Evolutionary conservation across 2,113 vertebrate genomes (phyloP).

Genomic region (Nothobranchius furzeri): DNA sequence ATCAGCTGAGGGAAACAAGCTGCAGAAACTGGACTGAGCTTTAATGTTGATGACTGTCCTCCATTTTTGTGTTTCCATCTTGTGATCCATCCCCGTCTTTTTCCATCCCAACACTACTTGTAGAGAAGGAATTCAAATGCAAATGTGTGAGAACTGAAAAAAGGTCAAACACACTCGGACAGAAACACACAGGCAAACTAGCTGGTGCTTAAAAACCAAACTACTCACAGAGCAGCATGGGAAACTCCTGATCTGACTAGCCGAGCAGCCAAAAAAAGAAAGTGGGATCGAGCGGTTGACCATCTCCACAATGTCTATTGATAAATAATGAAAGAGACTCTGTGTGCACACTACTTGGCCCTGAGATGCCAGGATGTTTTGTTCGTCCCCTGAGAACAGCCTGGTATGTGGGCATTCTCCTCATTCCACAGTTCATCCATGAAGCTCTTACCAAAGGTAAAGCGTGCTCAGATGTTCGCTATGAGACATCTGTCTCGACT

Average conservation of each 20-base stretch:
- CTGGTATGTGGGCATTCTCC: constrained; percentile 82
- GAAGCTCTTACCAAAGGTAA: constrained; percentile 25
- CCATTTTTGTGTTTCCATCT: constrained; percentile 12
- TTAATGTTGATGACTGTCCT: constrained; percentile 7
- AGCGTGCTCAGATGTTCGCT: constrained; percentile 12
- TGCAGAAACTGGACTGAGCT: no score
- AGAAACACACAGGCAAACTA: constrained; percentile 50
- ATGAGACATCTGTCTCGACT: not conserved
- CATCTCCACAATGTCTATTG: constrained; percentile 64
- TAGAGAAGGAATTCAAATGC: constrained; percentile 63
- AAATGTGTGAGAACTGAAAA: constrained; percentile 64
- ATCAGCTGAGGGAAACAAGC: no score
- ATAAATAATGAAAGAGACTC: constrained; percentile 80
- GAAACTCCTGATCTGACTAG: constrained; percentile 45
- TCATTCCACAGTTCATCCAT: constrained; percentile 41
- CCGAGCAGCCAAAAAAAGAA: constrained; percentile 34
- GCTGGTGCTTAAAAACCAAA: constrained; percentile 46
- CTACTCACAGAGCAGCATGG: constrained; percentile 47
- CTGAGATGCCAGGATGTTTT: constrained; percentile 79
- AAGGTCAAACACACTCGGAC: constrained; percentile 56
- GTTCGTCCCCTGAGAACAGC: constrained; percentile 78
- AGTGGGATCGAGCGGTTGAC: constrained; percentile 41
- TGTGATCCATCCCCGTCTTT: constrained; percentile 6
- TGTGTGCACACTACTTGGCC: constrained; percentile 69
- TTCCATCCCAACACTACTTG: constrained; percentile 38